These are phyloP conservation scores for Rynchops niger DNA, from an alignment of 2,113 vertebrate species.

Conservation along the genomic window DNA sequence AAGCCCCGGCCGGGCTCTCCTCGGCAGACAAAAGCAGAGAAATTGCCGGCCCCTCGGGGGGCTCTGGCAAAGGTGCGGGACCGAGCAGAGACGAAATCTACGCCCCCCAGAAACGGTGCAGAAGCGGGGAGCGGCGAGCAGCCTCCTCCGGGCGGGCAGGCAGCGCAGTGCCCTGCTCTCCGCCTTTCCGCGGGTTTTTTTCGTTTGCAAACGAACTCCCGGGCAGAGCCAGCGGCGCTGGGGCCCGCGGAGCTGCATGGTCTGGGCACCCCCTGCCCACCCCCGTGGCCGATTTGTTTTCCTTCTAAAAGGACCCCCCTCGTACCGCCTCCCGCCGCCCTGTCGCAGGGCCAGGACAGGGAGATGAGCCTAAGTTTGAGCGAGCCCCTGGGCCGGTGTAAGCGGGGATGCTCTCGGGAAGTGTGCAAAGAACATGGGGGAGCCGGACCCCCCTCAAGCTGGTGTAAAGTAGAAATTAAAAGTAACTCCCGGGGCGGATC, in stretches of 20 bases:
- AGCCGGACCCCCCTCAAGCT: rapidly evolving
- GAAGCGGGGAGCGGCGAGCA: background rate
- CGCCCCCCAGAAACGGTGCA: background rate
- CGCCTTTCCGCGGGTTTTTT: background rate
- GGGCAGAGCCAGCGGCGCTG: rapidly evolving
- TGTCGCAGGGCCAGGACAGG: background rate
- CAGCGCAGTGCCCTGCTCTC: rapidly evolving
- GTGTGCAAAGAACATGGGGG: background rate
- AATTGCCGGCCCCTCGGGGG: background rate
- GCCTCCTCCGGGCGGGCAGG: background rate
- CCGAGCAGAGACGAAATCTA: background rate
- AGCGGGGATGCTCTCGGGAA: background rate
- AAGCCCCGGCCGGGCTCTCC: background rate
- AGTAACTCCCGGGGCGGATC: background rate
- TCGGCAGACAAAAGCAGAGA: background rate
- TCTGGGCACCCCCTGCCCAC: background rate
- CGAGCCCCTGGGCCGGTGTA: background rate
- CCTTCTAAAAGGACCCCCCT: rapidly evolving
- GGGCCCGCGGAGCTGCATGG: background rate
- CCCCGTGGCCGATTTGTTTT: background rate
- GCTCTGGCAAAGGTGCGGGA: background rate
- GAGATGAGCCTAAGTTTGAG: rapidly evolving
- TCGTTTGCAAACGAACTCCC: conserved; percentile 5
- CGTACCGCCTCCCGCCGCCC: too few species aligned
- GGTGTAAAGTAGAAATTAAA: background rate